These are phyloP conservation scores for Pocota personata DNA, from an alignment of 2,888 invertebrate species.

Conservation along the genomic window DNA sequence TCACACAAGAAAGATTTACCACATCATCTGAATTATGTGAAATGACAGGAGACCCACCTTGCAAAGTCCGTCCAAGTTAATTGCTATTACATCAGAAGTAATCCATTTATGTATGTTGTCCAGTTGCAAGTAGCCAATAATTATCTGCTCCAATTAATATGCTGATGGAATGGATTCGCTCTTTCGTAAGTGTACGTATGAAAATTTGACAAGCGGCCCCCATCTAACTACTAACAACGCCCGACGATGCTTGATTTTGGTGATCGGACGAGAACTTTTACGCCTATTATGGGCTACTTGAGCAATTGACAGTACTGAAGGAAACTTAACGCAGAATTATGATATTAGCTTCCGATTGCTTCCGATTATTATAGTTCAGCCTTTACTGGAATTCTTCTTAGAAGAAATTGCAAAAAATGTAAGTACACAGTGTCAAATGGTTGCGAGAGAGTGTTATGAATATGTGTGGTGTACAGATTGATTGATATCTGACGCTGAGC, in stretches of 20 bases:
- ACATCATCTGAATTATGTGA: slow-evolving; percentile 11
- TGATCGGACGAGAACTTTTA: no score
- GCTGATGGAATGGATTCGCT: no score
- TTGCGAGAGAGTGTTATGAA: background rate
- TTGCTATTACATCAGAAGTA: slow-evolving; percentile 16
- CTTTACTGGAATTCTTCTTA: background rate
- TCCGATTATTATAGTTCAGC: slow-evolving; percentile 13
- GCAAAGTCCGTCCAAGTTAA: slow-evolving; percentile 25
- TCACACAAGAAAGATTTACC: slow-evolving; percentile 2
- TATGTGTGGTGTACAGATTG: background rate
- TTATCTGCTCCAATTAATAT: no score
- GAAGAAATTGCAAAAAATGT: slow-evolving; percentile 1
- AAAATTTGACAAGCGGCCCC: no score
- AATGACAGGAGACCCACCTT: slow-evolving; percentile 5
- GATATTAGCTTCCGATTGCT: no score
- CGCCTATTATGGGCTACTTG: no score
- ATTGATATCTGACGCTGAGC: background rate
- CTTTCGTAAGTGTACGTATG: no score
- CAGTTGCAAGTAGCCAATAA: slow-evolving; percentile 29
- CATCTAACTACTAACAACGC: no score
- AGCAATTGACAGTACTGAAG: no score
- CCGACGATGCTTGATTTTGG: no score
- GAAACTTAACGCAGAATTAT: no score
- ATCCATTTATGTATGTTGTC: slow-evolving; percentile 5
- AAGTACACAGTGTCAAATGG: slow-evolving; percentile 6